Percentiles rank a stretch among this genome's conserved stretches.
Evolutionary conservation across 2,888 invertebrate species (phyloP).

Genomic region (Drosophila affinis): DNA sequence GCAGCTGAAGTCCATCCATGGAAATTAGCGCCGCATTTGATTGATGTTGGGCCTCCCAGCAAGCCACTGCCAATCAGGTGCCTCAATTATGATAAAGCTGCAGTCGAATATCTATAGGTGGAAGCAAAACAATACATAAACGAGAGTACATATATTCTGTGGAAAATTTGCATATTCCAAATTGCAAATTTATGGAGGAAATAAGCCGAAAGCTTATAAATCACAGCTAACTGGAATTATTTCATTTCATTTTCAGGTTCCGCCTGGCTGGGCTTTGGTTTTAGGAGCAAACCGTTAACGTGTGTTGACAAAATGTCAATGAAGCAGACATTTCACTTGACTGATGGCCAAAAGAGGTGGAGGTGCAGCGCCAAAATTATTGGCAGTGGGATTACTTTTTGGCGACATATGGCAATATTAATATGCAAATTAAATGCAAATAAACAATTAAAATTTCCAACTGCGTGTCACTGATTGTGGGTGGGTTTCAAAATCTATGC

Average conservation of each 20-base stretch:
- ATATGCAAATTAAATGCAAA: constrained; percentile 82
- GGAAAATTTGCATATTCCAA: constrained; percentile 23
- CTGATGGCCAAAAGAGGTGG: constrained; percentile 29
- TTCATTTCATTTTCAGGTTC: constrained; percentile 4
- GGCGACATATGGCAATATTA: constrained; percentile 80
- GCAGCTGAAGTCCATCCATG: constrained; percentile 29
- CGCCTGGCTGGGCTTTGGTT: not conserved
- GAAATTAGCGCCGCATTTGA: constrained; percentile 26
- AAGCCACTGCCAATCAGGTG: constrained; percentile 4
- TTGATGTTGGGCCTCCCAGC: constrained; percentile 2
- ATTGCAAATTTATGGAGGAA: constrained; percentile 28
- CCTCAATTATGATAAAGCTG: constrained; percentile 11
- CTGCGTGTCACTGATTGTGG: constrained; percentile 50
- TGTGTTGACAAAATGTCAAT: constrained; percentile 43
- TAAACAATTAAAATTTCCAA: constrained; percentile 78
- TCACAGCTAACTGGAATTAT: constrained; percentile 34
- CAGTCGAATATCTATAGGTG: not conserved
- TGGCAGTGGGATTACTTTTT: constrained; percentile 48
- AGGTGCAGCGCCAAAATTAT: constrained; percentile 27
- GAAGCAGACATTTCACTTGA: constrained; percentile 38
- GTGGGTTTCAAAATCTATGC: constrained; percentile 16
- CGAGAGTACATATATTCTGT: not conserved
- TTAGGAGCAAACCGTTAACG: constrained; percentile 14
- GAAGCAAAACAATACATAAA: constrained; percentile 8
- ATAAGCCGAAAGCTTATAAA: constrained; percentile 36